Evolutionary conservation across 1,140 invertebrate genomes (phyloP), one percentile per base, ranked within the genome.

Genomic region (Neodiprion pinetum): DNA sequence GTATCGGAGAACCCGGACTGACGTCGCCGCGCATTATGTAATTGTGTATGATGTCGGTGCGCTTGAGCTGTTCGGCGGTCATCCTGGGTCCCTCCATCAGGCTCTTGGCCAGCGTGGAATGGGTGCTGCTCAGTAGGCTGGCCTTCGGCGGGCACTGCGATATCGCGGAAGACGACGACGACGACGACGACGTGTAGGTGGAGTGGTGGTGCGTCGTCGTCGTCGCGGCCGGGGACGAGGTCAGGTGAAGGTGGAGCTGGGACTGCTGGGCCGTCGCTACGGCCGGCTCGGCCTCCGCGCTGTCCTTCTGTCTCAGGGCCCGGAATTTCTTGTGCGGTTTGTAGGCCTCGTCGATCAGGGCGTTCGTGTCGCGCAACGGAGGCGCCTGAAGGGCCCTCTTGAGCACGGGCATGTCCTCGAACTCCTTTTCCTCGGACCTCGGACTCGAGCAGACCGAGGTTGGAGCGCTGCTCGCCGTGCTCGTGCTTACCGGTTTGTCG

Each of bases 241-340:
- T 90, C 70, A 90, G 80, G 71, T 91, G 90, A 67, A 90, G 87
- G 17, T 90, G 90, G 70, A 86, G 85, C 81, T 90, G 86, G 65
- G 79, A 79, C 75, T 74, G 76, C 53, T 76, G 79, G 68, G 77
- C 81, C 77, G 79, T 80, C 75, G 87, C 80, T 47, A 88, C 83
- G 7, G 88, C 88, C 0, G 92, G 90, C 79, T 95, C 94, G 0
- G 94, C 93, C 78, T 94, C 94, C 47, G 94, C 93, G 7, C 92
- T 93, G 78, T 95, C 94, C 78, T 95, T 94, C 79, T 94, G 92
- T 7, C 95, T 88, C 80, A 95, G 86, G 0, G 95, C 94, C 5
- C 96, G 91, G 91, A 98, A 97, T 85, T 98, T 98, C 86, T 98
- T 98, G 90, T 98, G 96, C 67, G 96, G 96, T 82, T 97, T 96